phyloP scores from a whole-genome alignment of 2,797 vertebrate species.

The Poecile montanus region DNA sequence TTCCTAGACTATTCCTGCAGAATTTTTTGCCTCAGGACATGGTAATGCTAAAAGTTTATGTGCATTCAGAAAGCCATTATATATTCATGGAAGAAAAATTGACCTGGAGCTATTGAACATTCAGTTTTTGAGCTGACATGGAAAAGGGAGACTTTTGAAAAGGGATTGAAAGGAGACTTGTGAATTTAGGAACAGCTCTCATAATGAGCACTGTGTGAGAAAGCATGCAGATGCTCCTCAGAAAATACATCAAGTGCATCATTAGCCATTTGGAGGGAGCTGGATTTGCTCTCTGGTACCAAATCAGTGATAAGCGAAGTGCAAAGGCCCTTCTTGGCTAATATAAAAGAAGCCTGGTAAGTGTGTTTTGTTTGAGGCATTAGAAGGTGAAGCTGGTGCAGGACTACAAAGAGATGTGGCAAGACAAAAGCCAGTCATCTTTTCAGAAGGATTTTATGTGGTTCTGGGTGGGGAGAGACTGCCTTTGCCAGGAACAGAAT shows the following conservation, averaged over 20 bases:
- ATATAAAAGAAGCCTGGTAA: neutral
- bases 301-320: neutral
- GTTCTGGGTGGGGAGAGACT: neutral
- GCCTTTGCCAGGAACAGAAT: neutral
- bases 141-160: constrained; percentile 22
- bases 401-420: neutral
- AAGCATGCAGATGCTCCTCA: neutral
- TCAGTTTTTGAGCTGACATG: neutral
- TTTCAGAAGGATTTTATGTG: neutral
- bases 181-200: constrained; percentile 20
- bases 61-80: constrained; percentile 3
- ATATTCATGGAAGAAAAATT: constrained; percentile 16
- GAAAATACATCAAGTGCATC: constrained; percentile 11
- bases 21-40: neutral
- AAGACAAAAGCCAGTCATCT: neutral
- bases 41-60: neutral
- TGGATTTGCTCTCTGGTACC: constrained; percentile 22
- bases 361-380: neutral
- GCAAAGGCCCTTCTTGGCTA: neutral
- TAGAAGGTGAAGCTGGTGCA: neutral
- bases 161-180: constrained; percentile 3
- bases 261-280: neutral
- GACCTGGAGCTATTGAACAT: constrained; percentile 30
- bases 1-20: neutral
- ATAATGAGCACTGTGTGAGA: neutral